phyloP scores from a whole-genome alignment of 2,113 vertebrate species.

The Psittacula cyanocephala region DNA sequence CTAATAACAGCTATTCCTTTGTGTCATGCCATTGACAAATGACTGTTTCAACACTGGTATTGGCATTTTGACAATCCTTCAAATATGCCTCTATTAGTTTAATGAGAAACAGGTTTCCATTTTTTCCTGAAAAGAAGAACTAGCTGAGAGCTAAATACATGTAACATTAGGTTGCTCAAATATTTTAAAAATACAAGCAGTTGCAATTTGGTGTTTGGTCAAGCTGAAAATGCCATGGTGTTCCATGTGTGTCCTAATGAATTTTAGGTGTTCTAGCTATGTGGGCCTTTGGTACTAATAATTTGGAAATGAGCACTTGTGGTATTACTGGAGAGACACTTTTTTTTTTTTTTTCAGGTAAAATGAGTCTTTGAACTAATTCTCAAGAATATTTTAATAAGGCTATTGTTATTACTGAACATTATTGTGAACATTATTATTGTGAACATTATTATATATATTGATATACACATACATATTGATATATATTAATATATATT shows the following conservation, averaged over 20 bases:
- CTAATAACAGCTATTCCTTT: neutral
- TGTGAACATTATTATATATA: too few species aligned
- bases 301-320: neutral
- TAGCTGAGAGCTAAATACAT: neutral
- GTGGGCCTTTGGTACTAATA: neutral
- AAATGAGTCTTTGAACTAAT: neutral
- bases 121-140: neutral
- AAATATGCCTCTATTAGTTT: neutral
- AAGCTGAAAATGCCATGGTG: accelerated
- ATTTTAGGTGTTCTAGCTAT: neutral
- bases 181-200: neutral
- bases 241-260: neutral
- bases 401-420: too few species aligned
- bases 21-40: neutral
- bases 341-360: neutral
- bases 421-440: too few species aligned
- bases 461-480: too few species aligned
- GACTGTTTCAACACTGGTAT: neutral
- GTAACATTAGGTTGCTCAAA: neutral
- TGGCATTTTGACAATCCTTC: slow-evolving; percentile 22
- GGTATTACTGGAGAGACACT: neutral
- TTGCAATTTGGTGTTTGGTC: neutral
- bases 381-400: neutral
- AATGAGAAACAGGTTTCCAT: neutral
- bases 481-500: too few species aligned